phyloP scores from a whole-genome alignment of 2,797 vertebrate species.

The Cynodonichthys magdalenae region DNA sequence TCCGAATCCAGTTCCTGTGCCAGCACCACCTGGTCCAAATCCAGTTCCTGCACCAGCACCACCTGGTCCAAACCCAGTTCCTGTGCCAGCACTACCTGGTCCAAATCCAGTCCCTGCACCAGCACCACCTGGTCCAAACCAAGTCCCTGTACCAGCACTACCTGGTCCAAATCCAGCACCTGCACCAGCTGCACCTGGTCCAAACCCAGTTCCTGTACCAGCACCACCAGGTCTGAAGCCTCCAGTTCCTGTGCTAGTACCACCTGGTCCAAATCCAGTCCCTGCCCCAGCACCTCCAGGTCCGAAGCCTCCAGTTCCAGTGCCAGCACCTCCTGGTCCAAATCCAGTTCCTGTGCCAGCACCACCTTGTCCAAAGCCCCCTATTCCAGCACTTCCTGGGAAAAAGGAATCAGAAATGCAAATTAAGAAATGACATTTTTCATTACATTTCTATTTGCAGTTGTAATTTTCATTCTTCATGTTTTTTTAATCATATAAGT shows the following conservation, averaged over 20 bases:
- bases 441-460: too few relatives aligned
- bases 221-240: constrained; percentile 31
- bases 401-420: too few relatives aligned
- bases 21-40: constrained; percentile 28
- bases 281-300: constrained; percentile 23
- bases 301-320: constrained; percentile 22
- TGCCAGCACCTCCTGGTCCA: constrained; percentile 40
- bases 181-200: constrained; percentile 30
- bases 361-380: constrained; percentile 39
- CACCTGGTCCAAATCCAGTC: constrained; percentile 31
- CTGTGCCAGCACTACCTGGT: constrained; percentile 30
- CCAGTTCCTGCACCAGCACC: constrained; percentile 3
- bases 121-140: constrained; percentile 26
- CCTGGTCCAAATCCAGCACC: constrained; percentile 45
- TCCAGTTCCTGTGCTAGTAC: constrained; percentile 31
- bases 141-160: constrained; percentile 33
- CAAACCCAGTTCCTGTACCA: constrained; percentile 27
- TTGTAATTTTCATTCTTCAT: too few relatives aligned
- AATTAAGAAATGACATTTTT: too few relatives aligned
- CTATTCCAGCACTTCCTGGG: too few relatives aligned
- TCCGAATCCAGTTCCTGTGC: constrained; percentile 33
- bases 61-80: constrained; percentile 31
- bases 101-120: constrained; percentile 22
- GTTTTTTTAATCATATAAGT: too few relatives aligned
- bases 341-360: constrained; percentile 29